Conservation (phyloP, 2,113 vertebrate genomes). For the Onychostoma macrolepis region DNA sequence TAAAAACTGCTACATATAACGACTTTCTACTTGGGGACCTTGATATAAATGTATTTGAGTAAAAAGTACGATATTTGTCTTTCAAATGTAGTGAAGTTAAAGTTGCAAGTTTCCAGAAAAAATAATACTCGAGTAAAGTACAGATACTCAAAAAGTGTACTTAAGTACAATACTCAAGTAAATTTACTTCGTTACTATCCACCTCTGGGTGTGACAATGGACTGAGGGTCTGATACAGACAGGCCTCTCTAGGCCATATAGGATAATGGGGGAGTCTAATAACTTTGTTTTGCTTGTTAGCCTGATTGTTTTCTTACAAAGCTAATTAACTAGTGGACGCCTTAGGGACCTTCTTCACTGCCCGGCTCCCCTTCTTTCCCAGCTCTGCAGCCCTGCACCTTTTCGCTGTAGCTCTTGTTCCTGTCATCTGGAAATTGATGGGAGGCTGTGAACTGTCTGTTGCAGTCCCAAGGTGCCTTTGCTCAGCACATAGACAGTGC, state of each 20-base stretch:
- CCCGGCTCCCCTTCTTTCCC: constrained; percentile 57
- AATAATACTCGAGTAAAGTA: no score
- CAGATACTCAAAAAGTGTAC: no score
- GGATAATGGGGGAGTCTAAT: constrained; percentile 69
- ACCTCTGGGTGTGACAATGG: constrained; percentile 50
- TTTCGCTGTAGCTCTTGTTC: constrained; percentile 69
- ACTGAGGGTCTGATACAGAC: constrained; percentile 47
- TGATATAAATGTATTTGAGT: no score
- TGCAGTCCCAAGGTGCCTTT: constrained; percentile 81
- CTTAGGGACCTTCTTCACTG: constrained; percentile 70
- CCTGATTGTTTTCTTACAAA: constrained; percentile 78
- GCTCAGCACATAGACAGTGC: constrained; percentile 68
- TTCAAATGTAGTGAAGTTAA: no score
- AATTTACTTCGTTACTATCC: no score
- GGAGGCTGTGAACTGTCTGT: constrained; percentile 73
- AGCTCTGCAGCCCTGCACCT: constrained; percentile 61
- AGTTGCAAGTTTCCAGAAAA: no score
- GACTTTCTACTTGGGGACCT: no score
- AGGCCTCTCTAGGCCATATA: constrained; percentile 55
- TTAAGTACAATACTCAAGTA: no score
- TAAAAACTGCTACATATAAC: no score
- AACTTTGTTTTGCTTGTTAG: constrained; percentile 78
- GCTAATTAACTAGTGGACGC: constrained; percentile 74
- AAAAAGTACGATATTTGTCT: no score
- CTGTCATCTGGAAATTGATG: constrained; percentile 80